Evolutionary conservation across 2,113 vertebrate genomes (phyloP), one percentile per base, ranked within the genome.

Genomic region (Cynocephalus volans): DNA sequence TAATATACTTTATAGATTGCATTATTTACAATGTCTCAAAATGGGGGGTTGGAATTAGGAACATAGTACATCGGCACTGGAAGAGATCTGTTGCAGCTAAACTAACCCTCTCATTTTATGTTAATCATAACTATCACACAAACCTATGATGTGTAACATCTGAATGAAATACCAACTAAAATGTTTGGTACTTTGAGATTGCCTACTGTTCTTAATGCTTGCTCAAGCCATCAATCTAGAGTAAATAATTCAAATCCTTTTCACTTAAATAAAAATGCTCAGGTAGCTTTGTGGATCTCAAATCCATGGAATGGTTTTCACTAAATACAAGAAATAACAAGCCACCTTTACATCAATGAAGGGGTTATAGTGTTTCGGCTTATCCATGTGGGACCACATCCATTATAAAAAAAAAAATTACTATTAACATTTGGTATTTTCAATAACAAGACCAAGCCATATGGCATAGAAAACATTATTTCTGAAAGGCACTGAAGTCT

Each of bases 1-100:
- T 91, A 95, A 98, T 96, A 96, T 93, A 69, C 80, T 80, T 93
- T 94, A 52, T 92, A 97, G 65, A 85, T 90, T 95, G 95, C 95
- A 97, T 96, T 94, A 89, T 97, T 97, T 98, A 85, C 67, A 65
- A 8, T 93, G 77, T 60, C 76, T 96, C 60, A 65, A 87, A 86
- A 26, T 96, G 48, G 45, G 70, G 41, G 48, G 84, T 70, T 75
- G 79, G 93, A 89, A 89, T 88, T 79, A 93, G 82, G 92, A 90
- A 72, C 36, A 58, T 75, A 79, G 50, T 60, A 50, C 1, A 0
- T 36, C 65, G 88, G 33, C 50, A 62, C 9, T 0, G 0, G 69
- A 93, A 95, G 95, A 93, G 86, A 91, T 56, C 72, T 36, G 21
- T 52, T 76, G 33, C 15, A 36, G 31, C 54, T 90, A 90, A 89